phyloP scores from a whole-genome alignment of 2,888 invertebrate genomes.

The Mesorhabditis spiculigera region DNA sequence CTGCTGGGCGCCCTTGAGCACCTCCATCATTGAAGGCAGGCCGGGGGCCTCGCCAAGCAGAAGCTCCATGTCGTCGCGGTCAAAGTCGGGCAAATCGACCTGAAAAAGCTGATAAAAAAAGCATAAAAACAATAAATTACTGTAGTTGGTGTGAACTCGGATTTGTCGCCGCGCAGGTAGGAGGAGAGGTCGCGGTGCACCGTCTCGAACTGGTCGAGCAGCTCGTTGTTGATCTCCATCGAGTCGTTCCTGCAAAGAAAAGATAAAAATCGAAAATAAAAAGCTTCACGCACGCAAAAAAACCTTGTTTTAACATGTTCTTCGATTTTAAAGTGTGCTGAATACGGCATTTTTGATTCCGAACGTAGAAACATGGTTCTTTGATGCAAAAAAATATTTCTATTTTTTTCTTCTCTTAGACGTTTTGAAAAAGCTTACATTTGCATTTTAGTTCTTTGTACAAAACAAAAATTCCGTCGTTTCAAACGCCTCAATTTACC shows the following conservation, averaged over 20 bases:
- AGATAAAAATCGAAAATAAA: no score
- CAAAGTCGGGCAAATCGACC: conserved; percentile 4
- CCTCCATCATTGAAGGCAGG: not conserved
- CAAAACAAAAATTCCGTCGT: not conserved
- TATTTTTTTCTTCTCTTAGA: no score
- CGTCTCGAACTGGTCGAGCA: not conserved
- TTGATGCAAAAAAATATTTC: no score
- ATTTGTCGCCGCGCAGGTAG: not conserved
- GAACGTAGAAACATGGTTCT: no score
- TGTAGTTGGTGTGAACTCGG: not conserved
- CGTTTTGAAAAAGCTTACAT: no score
- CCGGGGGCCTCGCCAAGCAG: not conserved
- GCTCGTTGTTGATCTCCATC: not conserved
- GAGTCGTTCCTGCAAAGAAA: not conserved
- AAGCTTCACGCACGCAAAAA: no score
- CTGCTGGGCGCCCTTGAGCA: not conserved
- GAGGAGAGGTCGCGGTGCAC: not conserved
- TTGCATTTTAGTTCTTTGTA: not conserved
- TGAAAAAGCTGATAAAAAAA: not conserved
- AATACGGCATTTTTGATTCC: no score
- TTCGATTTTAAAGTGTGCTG: no score
- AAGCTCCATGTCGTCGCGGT: conserved; percentile 2
- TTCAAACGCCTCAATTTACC: not conserved
- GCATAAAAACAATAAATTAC: not conserved
- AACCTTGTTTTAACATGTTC: no score